Conservation (phyloP, 2,888 invertebrate species). For the Amblyteles armatorius region DNA sequence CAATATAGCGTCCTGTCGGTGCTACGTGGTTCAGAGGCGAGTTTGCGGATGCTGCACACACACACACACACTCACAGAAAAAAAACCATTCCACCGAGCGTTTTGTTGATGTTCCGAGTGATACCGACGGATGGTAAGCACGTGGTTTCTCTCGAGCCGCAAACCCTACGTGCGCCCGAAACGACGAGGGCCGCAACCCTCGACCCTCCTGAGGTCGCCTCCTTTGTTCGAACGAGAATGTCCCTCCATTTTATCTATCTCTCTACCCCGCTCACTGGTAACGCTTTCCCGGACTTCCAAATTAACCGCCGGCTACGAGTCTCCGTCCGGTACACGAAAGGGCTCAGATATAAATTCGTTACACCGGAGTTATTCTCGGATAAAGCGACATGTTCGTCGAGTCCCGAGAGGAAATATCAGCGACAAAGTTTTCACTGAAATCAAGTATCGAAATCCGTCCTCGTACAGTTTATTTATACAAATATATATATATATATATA, state of each 20-base stretch:
- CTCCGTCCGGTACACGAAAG: background rate
- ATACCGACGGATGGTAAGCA: constrained; percentile 20
- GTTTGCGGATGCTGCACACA: background rate
- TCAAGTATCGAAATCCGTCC: constrained; percentile 12
- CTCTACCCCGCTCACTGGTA: background rate
- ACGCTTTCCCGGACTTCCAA: background rate
- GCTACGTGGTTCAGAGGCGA: background rate
- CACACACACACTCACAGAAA: background rate
- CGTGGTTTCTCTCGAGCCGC: constrained; percentile 19
- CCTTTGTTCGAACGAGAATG: constrained; percentile 6
- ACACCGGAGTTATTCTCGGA: background rate
- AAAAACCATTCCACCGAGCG: constrained; percentile 16
- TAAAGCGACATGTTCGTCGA: background rate
- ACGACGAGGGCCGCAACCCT: background rate
- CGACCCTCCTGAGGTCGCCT: background rate
- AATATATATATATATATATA: background rate
- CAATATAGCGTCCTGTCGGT: background rate
- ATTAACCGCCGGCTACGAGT: background rate
- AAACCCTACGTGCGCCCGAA: background rate
- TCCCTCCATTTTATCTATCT: background rate
- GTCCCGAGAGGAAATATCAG: background rate
- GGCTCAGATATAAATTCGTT: background rate
- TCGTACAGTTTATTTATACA: background rate
- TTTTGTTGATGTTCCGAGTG: constrained; percentile 39
- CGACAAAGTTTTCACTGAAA: constrained; percentile 17